Conservation (phyloP, 2,888 invertebrate genomes). For the Tipula lateralis region DNA sequence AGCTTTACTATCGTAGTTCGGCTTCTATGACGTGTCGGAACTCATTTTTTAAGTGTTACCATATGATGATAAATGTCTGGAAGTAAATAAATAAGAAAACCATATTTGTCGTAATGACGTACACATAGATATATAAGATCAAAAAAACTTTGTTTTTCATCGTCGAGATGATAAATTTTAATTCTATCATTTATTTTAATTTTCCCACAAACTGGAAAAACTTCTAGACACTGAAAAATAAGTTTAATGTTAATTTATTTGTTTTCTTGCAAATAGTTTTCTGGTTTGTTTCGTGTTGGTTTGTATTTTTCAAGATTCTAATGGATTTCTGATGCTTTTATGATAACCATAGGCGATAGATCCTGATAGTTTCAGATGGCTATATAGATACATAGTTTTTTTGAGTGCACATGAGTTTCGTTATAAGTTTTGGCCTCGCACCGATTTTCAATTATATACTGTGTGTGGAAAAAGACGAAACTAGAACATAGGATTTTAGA, state of each 20-base stretch:
- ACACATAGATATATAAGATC: too few relatives aligned
- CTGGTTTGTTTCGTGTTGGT: not conserved
- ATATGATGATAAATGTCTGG: not conserved
- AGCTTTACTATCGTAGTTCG: too few relatives aligned
- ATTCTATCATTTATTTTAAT: constrained; percentile 3
- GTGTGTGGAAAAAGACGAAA: not conserved
- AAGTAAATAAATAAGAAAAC: not conserved
- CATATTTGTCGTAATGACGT: not conserved
- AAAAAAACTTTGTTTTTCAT: not conserved
- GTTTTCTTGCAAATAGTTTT: not conserved
- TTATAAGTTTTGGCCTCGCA: not conserved
- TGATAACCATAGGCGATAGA: not conserved
- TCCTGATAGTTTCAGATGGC: too few relatives aligned
- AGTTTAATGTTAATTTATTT: constrained; percentile 15
- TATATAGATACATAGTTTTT: not conserved
- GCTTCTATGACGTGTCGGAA: too few relatives aligned
- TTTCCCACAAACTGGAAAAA: not conserved
- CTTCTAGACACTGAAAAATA: not conserved
- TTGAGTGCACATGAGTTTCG: not conserved
- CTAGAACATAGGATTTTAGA: not conserved
- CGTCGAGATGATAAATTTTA: not conserved
- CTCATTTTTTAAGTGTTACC: not conserved
- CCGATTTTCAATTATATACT: not conserved
- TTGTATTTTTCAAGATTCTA: not conserved
- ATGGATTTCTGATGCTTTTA: constrained; percentile 24